Base-by-base conservation (phyloP, 2,888 invertebrate genomes). In the Adela reaumurella region DNA sequence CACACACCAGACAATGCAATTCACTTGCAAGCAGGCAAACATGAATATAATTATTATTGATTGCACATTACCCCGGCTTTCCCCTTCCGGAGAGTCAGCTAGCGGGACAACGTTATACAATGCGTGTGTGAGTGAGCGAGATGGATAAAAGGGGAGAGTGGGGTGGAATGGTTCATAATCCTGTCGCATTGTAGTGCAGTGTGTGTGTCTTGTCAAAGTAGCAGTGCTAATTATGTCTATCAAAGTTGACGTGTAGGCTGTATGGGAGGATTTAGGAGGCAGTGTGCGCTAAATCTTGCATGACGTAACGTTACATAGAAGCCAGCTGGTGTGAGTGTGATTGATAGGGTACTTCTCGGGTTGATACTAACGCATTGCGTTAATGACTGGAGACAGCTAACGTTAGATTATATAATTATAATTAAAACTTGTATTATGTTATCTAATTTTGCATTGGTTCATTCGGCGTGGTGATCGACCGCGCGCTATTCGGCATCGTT, bases 31-130 rank as follows among this genome's bases (percentile, higher is more conserved):
- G 67, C 65, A 65, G 60, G 67, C 72, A 70, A 73, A 74, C 71
- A 72, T 61, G 62, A 66, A 68, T 65, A 72, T 74, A 72, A 76
- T 74, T 71, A 74, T 73, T 76, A 77, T 77, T 74, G 77, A 77
- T 77, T 74, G 74, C 70, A 65, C 68, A 73, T 76, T 73, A 76
- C 65, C 59, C 58, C 55, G 52, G 55, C 19, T 17, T 16, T n/a
- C 3, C 45, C 48, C 48, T 14, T 24, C 2, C 14, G 8, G 24
- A 6, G 49, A 44, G 57, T 50, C n/a, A n/a, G 60, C 41, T 55
- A 62, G 54, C 14, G 63, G 53, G 63, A 62, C 46, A 24, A 8
- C 24, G 4, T 4, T 24, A 24, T 24, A 24, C 8, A 24, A 24
- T 8, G 24, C 8, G 8, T 4, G 24, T 24, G 8, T 24, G 24